A percentile compares a stretch with the other conserved stretches of the same genome.
Conservation (phyloP, 2,888 invertebrate genomes). For the Crematogaster levior region DNA sequence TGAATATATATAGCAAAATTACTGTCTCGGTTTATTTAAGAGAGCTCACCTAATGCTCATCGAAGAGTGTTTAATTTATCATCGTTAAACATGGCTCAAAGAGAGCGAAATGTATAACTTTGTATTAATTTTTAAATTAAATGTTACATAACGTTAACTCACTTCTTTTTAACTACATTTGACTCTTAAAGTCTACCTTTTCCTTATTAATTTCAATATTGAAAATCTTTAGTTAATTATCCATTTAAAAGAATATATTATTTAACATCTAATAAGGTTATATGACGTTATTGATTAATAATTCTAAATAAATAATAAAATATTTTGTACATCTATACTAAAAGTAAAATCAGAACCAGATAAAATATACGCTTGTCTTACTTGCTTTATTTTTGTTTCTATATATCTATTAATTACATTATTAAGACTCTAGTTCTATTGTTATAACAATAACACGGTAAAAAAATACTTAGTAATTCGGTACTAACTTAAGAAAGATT, state of each 20-base stretch:
- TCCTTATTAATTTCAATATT: too few relatives aligned
- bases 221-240: too few relatives aligned
- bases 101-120: neutral
- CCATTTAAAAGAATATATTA: neutral
- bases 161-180: too few relatives aligned
- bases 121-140: neutral
- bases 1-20: neutral
- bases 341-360: neutral
- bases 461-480: too few relatives aligned
- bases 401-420: neutral
- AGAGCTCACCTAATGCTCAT: neutral
- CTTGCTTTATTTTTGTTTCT: neutral
- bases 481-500: too few relatives aligned
- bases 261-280: too few relatives aligned
- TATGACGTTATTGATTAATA: neutral
- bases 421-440: constrained; percentile 2
- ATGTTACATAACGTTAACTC: too few relatives aligned
- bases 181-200: too few relatives aligned
- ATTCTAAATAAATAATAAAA: neutral
- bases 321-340: neutral
- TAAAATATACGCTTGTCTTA: neutral
- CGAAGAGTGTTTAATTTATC: too few relatives aligned
- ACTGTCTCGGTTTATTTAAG: neutral
- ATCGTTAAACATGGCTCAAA: too few relatives aligned
- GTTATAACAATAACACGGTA: too few relatives aligned